Evolutionary conservation across 2,888 invertebrate species (phyloP).

Genomic region (Incurvaria masculella): DNA sequence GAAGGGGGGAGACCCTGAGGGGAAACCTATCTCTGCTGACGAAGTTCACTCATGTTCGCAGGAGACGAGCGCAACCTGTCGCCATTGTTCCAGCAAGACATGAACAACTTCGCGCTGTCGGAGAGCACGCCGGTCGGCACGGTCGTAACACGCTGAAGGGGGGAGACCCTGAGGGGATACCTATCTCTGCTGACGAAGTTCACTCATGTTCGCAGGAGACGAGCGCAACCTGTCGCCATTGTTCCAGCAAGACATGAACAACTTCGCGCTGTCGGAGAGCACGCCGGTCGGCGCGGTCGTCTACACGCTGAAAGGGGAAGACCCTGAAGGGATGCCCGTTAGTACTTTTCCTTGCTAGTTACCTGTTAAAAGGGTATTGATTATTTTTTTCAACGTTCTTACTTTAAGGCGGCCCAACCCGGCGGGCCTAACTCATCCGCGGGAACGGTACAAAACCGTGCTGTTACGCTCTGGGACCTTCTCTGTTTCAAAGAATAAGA

Average conservation of each 20-base stretch:
- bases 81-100: slow-evolving; percentile 70
- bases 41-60: no score
- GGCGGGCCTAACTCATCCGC: no score
- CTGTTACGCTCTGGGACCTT: no score
- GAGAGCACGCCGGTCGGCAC: slow-evolving; percentile 79
- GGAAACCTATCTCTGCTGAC: no score
- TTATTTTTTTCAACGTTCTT: no score
- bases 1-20: slow-evolving; percentile 80
- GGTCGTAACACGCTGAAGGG: slow-evolving; percentile 75
- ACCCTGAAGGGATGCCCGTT: slow-evolving; percentile 77
- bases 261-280: slow-evolving; percentile 72
- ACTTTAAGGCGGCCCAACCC: no score
- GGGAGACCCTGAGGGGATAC: slow-evolving; percentile 76
- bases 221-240: slow-evolving; percentile 73
- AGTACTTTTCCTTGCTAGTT: slow-evolving; percentile 25
- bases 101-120: slow-evolving; percentile 72
- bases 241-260: slow-evolving; percentile 74
- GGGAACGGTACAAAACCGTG: no score
- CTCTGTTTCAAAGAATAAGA: no score
- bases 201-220: no score
- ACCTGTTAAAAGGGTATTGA: neutral
- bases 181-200: no score
- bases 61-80: no score
- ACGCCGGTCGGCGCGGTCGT: slow-evolving; percentile 75
- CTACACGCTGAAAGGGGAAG: slow-evolving; percentile 73